These are phyloP conservation scores for Drosophila funebris DNA, from an alignment of 1,140 invertebrate genomes.

Conservation along the genomic window DNA sequence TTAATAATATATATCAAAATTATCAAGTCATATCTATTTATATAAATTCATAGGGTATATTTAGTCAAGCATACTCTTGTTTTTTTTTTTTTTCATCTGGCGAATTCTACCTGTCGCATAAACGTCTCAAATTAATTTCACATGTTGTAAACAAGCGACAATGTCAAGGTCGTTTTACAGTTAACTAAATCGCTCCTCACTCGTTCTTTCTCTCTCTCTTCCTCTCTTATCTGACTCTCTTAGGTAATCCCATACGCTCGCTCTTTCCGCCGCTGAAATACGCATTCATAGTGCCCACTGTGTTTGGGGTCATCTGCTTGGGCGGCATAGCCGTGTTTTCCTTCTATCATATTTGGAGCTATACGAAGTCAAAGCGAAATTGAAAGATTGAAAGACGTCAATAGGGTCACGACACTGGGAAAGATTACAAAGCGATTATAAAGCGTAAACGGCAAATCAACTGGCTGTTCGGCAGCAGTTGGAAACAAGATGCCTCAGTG, in stretches of 20 bases:
- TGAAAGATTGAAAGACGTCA: conserved; percentile 21
- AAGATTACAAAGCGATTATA: conserved; percentile 17
- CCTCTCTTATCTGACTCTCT: conserved; percentile 39
- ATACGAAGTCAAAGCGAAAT: conserved; percentile 56
- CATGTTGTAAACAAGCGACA: conserved; percentile 16
- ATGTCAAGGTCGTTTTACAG: conserved; percentile 45
- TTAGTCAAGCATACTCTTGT: neutral
- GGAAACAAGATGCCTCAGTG: conserved; percentile 84
- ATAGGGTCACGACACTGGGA: conserved; percentile 6
- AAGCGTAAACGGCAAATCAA: neutral
- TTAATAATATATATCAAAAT: neutral
- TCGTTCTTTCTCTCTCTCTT: neutral
- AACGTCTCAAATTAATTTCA: conserved; percentile 13
- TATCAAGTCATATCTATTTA: no score
- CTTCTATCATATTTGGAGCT: conserved; percentile 85
- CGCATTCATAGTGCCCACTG: conserved; percentile 86
- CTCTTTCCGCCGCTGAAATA: conserved; percentile 87
- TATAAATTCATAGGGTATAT: neutral
- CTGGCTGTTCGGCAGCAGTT: conserved; percentile 28
- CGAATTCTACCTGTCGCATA: neutral
- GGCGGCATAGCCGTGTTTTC: conserved; percentile 88
- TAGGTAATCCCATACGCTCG: conserved; percentile 85
- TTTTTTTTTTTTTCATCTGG: neutral
- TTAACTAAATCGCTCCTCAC: neutral
- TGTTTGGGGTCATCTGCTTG: conserved; percentile 87